These are phyloP conservation scores for Carassius carassius DNA, from an alignment of 2,113 vertebrate species.

Conservation along the genomic window DNA sequence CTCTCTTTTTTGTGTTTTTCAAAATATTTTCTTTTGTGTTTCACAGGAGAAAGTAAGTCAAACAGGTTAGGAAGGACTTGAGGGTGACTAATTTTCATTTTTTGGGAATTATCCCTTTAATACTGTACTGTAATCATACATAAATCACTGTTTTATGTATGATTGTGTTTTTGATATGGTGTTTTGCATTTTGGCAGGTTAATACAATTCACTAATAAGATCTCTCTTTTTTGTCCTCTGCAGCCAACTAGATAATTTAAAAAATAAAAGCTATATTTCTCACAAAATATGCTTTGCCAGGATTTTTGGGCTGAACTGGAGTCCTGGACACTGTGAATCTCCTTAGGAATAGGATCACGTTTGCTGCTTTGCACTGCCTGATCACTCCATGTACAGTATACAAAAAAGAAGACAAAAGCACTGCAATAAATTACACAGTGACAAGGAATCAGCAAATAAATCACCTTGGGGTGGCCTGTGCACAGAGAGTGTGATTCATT, in stretches of 20 bases:
- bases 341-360: constrained; percentile 51
- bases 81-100: background rate
- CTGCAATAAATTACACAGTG: constrained; percentile 60
- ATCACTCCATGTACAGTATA: constrained; percentile 57
- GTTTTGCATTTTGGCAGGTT: constrained; percentile 1
- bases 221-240: background rate
- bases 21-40: background rate
- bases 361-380: constrained; percentile 29
- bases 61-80: background rate
- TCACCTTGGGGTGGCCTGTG: constrained; percentile 61
- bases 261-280: background rate
- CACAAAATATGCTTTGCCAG: background rate
- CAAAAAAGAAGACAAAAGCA: constrained; percentile 61
- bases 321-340: constrained; percentile 32
- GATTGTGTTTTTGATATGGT: background rate
- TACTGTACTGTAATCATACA: background rate
- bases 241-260: background rate
- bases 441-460: constrained; percentile 65
- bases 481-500: constrained; percentile 60
- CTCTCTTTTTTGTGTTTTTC: too few relatives aligned
- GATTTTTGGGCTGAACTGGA: constrained; percentile 38
- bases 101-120: background rate
- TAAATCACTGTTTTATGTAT: background rate
- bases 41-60: background rate
- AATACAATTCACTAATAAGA: background rate